A percentile compares a stretch with the other conserved stretches of the same genome.
Conservation (phyloP, 2,888 invertebrate genomes). For the Diadromus collaris region DNA sequence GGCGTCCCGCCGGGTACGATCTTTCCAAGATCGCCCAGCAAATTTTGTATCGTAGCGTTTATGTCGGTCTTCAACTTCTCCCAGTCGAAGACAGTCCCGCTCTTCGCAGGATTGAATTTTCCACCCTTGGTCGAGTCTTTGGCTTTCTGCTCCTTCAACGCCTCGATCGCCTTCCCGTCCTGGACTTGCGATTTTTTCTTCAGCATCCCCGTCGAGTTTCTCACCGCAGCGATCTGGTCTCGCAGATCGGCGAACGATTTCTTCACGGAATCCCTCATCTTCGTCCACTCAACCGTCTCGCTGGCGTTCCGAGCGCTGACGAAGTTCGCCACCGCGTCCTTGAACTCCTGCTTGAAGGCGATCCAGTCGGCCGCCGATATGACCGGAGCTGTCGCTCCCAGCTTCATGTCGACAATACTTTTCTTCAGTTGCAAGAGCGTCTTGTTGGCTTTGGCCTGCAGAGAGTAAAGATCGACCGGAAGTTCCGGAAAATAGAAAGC, state of each 20-base stretch:
- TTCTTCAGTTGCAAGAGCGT: conserved; percentile 43
- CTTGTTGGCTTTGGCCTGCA: conserved; percentile 30
- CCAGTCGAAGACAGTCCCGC: conserved; percentile 45
- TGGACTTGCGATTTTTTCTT: neutral
- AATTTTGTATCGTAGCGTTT: conserved; percentile 55
- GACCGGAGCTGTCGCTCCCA: conserved; percentile 30
- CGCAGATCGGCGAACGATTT: conserved; percentile 42
- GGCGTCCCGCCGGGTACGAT: conserved; percentile 3
- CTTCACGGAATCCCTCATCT: conserved; percentile 47
- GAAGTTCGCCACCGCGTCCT: conserved; percentile 43
- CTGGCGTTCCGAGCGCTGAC: conserved; percentile 47
- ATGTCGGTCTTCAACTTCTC: conserved; percentile 49
- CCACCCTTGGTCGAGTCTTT: conserved; percentile 9
- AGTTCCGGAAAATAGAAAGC: conserved; percentile 14
- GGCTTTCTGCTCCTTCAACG: conserved; percentile 14
- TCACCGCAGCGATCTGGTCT: conserved; percentile 44
- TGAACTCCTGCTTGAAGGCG: conserved; percentile 57
- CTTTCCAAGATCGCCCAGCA: conserved; percentile 47
- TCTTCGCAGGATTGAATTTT: neutral
- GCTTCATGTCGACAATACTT: conserved; percentile 28
- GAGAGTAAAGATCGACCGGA: conserved; percentile 17
- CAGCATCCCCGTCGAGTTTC: conserved; percentile 30
- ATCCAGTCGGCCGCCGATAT: conserved; percentile 59
- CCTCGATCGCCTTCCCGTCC: neutral
- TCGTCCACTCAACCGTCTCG: conserved; percentile 51